phyloP scores from a whole-genome alignment of 2,888 invertebrate genomes.

The Spatulosminthurus flaviceps region DNA sequence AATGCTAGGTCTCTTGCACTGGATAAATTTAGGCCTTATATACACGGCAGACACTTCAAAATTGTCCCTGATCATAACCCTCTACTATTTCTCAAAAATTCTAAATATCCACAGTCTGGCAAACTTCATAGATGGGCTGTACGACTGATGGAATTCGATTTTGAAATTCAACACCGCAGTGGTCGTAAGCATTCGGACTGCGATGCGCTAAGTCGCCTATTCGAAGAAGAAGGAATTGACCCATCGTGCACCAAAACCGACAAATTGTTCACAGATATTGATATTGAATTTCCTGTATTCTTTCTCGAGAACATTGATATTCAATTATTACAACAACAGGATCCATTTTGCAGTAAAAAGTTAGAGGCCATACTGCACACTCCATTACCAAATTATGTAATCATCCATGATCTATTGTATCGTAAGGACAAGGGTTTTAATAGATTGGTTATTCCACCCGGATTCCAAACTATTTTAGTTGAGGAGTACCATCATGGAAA shows the following conservation, averaged over 20 bases:
- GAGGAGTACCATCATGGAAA: background rate
- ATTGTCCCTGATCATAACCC: conserved; percentile 65
- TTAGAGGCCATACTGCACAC: no score
- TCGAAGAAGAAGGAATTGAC: no score
- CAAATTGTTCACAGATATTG: background rate
- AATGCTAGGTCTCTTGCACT: no score
- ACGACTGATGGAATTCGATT: background rate
- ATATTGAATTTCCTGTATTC: background rate
- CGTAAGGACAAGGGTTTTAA: background rate
- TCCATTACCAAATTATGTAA: background rate
- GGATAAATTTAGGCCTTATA: conserved; percentile 65
- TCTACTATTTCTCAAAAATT: conserved; percentile 51
- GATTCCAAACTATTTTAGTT: background rate
- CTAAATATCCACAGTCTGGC: background rate
- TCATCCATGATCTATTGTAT: background rate
- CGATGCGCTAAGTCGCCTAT: conserved; percentile 52
- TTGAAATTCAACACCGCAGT: conserved; percentile 1
- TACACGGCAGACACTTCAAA: conserved; percentile 64
- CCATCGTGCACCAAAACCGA: background rate
- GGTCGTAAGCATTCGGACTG: conserved; percentile 44
- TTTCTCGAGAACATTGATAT: background rate
- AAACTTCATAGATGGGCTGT: background rate
- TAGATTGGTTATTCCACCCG: background rate
- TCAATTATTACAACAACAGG: background rate
- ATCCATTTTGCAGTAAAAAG: background rate